Evolutionary conservation across 2,888 invertebrate genomes (phyloP).

Genomic region (Labia minor): DNA sequence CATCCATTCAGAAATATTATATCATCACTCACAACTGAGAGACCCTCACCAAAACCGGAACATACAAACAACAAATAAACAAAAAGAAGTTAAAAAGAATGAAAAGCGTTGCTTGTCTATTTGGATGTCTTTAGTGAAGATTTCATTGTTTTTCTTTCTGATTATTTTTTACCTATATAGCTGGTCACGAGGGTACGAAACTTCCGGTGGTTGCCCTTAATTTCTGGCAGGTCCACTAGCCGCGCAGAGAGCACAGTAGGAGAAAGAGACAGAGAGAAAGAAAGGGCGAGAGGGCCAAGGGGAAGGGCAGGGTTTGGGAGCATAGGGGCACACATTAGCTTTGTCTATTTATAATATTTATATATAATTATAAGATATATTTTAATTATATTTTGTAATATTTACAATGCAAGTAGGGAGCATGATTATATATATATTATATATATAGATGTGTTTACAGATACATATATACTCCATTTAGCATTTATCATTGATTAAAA

Average conservation of each 20-base stretch:
- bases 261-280: conserved; percentile 22
- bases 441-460: neutral
- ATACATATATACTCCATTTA: neutral
- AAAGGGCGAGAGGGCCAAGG: conserved; percentile 15
- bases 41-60: neutral
- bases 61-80: neutral
- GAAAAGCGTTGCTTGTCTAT: conserved; percentile 15
- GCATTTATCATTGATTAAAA: neutral
- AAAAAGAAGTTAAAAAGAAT: conserved; percentile 14
- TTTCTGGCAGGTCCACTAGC: conserved; percentile 94
- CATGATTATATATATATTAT: neutral
- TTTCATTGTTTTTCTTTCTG: neutral
- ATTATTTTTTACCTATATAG: conserved; percentile 80
- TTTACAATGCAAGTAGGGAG: neutral
- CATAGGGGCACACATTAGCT: conserved; percentile 7
- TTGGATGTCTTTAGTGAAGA: neutral
- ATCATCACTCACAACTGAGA: neutral
- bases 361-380: neutral
- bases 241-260: conserved; percentile 23
- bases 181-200: conserved; percentile 99
- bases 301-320: neutral
- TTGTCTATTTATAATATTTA: neutral
- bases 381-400: neutral
- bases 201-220: conserved; percentile 97
- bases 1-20: conserved; percentile 13